Base-by-base conservation (phyloP, 2,888 invertebrate genomes). In the Anticlea derivata region DNA sequence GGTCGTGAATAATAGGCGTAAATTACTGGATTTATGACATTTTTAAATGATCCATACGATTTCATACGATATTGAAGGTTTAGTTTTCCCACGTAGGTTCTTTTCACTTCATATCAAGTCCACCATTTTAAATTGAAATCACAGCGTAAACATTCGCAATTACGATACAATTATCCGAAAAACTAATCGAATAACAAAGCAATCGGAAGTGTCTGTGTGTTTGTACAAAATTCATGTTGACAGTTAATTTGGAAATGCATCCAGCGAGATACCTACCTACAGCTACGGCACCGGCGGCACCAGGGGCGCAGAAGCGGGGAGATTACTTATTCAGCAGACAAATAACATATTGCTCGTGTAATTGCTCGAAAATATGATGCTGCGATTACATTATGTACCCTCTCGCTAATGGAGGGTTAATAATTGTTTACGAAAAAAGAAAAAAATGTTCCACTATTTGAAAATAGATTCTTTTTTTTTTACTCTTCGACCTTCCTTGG, bases 211-310 rank as follows among this genome's bases (percentile, higher is more conserved):
- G 71, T 78, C 77, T 80, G 77, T 73, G 70, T 69, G 60, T 62
- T 75, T 75, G 75, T 79, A 73, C 79, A 78, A 78, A 80, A 87
- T 86, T 78, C 83, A 83, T 82, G 73, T 70, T 83, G 89, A 88
- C 88, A 87, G 87, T 85, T 88, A 83, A 88, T 88, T 84, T 80
- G 83, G 83, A 75, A 84, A 81, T 87, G 88, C 88, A 85, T 70
- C 79, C 58, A 51, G 73, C 74, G 73, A 65, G 63, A 40, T 53
- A 53, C 52, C 41, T 53, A 53, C 52, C 41, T 47, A 47, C 8
- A 47, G 45, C 23, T 31, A 27, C 40, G 30, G 30, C 22, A 1
- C 13, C 33, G 22, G 26, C 33, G 58, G 55, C 51, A 57, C 60
- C 66, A 53, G 66, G 66, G 64, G 62, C 60, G 55, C 54, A 66